Conservation (phyloP, 2,888 invertebrate species). For the Pyrrhia umbra region DNA sequence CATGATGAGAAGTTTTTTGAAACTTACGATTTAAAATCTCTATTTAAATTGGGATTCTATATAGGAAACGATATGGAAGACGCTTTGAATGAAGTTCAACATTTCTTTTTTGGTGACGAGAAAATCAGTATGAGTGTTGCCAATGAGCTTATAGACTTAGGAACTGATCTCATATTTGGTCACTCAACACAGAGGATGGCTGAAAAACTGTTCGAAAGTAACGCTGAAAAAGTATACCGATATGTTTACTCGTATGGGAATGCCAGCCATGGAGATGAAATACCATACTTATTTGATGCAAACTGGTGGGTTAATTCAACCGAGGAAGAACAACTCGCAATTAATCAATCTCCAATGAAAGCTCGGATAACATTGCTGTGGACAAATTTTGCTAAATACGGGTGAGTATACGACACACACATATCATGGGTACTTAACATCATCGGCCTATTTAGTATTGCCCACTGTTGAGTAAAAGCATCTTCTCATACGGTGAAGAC, state of each 20-base stretch:
- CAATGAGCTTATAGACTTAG: constrained; percentile 23
- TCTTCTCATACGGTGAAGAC: too few species aligned
- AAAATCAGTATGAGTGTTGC: constrained; percentile 5
- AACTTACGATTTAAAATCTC: constrained; percentile 8
- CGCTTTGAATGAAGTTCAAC: constrained; percentile 8
- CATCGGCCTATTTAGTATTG: too few species aligned
- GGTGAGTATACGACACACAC: constrained; percentile 25
- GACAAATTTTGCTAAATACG: constrained; percentile 59
- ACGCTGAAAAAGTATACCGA: constrained; percentile 24
- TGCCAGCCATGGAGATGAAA: constrained; percentile 52
- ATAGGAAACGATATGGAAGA: constrained; percentile 22
- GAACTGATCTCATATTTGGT: constrained; percentile 38
- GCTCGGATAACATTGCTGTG: constrained; percentile 50
- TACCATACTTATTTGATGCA: constrained; percentile 52
- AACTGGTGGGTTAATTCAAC: too few species aligned
- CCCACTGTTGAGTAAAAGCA: too few species aligned
- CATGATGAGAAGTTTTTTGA: constrained; percentile 4
- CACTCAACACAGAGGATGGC: constrained; percentile 45
- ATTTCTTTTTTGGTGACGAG: constrained; percentile 46
- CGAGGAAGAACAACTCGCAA: constrained; percentile 40
- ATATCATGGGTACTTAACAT: too few species aligned
- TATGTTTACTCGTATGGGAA: constrained; percentile 46
- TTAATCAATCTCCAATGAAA: constrained; percentile 34
- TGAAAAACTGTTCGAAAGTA: constrained; percentile 24
- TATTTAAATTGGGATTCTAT: constrained; percentile 40